Conservation (phyloP, 2,797 vertebrate species). For the Delichon dasypus region DNA sequence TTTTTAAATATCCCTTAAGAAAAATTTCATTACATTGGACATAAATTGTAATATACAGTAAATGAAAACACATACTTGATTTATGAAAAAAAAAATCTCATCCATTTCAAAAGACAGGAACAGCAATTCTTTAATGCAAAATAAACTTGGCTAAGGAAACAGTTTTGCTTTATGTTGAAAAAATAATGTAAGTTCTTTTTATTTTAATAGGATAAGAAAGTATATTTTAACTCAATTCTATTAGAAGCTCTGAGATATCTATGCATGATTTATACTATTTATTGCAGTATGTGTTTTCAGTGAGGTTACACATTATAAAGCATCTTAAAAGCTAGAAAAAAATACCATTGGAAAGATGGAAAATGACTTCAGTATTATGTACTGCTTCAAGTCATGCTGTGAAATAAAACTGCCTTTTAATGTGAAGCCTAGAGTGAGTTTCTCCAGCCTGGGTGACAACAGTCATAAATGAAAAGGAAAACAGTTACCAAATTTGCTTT, state of each 20-base stretch:
- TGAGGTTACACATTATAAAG: not conserved
- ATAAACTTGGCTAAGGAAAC: not conserved
- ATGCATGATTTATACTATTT: conserved; percentile 24
- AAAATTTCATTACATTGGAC: not conserved
- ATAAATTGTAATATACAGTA: not conserved
- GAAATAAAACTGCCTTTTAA: conserved; percentile 34
- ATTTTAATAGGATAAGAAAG: not conserved
- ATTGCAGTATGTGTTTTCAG: not conserved
- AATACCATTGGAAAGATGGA: not conserved
- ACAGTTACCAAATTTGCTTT: conserved; percentile 1
- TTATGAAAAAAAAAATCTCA: not conserved
- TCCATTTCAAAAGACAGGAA: not conserved
- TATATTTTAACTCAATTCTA: conserved; percentile 9
- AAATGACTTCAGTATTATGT: conserved; percentile 3
- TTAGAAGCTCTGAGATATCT: conserved; percentile 3
- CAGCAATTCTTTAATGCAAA: not conserved
- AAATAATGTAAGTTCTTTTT: not conserved
- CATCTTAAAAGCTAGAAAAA: conserved; percentile 18
- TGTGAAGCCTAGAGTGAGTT: not conserved
- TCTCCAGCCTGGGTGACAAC: not conserved
- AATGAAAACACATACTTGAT: not conserved
- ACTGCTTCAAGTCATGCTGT: not conserved
- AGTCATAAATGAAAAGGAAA: conserved; percentile 17
- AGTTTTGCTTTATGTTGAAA: not conserved
- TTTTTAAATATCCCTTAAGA: not conserved